Evolutionary conservation across 1,140 invertebrate species (phyloP).

Genomic region (Trialeurodes vaporariorum): DNA sequence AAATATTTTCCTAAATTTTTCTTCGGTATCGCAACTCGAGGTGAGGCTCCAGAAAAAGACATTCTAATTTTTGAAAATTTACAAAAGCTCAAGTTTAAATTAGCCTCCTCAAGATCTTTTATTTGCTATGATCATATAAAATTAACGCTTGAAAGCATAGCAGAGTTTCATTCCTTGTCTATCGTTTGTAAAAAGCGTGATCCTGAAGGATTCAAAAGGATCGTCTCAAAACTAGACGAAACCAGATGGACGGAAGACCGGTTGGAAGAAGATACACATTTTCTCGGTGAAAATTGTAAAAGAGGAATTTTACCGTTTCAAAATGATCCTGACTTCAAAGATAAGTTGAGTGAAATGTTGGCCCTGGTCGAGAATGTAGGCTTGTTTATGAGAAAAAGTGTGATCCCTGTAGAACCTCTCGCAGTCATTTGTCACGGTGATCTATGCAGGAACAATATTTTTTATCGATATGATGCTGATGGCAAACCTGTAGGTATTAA

Average conservation of each 20-base stretch:
- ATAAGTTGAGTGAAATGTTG: background rate
- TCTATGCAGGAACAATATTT: slow-evolving; percentile 42
- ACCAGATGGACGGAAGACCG: background rate
- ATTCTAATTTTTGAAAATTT: background rate
- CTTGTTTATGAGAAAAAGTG: background rate
- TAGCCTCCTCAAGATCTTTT: background rate
- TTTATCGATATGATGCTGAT: slow-evolving; percentile 35
- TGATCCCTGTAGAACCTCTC: slow-evolving; percentile 30
- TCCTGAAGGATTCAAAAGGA: background rate
- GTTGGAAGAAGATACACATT: background rate
- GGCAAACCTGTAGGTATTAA: slow-evolving; percentile 24
- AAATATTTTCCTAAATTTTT: background rate
- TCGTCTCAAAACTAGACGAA: background rate
- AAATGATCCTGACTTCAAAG: background rate
- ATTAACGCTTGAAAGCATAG: background rate
- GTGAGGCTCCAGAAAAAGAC: background rate
- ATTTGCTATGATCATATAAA: background rate
- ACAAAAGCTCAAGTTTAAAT: background rate
- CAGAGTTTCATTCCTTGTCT: background rate
- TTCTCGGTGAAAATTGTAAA: background rate
- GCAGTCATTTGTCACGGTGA: slow-evolving; percentile 41
- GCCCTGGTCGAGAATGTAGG: background rate
- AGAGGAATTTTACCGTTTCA: background rate
- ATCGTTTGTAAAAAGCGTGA: background rate
- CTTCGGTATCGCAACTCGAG: background rate